Base-by-base conservation (phyloP, 2,888 invertebrate genomes). In the Acronicta alni region DNA sequence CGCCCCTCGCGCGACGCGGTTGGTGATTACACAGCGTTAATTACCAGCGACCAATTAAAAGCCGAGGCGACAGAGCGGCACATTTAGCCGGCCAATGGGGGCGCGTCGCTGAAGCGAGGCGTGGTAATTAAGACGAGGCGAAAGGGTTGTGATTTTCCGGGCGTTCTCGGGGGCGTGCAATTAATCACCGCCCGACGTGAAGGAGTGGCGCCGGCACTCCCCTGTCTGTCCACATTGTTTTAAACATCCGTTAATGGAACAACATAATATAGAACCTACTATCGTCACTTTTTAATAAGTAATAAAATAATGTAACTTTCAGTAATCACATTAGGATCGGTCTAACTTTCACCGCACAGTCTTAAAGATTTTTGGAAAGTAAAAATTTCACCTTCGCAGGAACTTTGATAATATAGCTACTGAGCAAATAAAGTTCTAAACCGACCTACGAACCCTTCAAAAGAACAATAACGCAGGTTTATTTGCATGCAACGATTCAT, bases 71-170 rank as follows among this genome's bases (percentile, higher is more conserved):
- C 84, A 84, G 79, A 81, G 85, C 86, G 84, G 80, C 79, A 81
- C 81, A 60, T 57, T 51, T 49, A 32, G 53, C 67, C 82, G 80
- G 76, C 94, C 93, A 93, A 92, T 93, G 73, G 86, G 82, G 80
- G 81, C 72, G 81, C 89, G 82, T 74, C 82, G 78, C 92, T 91
- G 90, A 90, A 90, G 84, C 89, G 80, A 90, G 93, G 91, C 92
- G 94, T 91, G 91, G 93, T 94, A 94, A 94, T 94, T 94, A 94
- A 92, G 87, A 92, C 85, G 70, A 74, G 30, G 79, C 86, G 85
- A 92, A 94, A 93, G 94, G 94, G 94, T 94, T 93, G 91, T 81
- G 89, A 90, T 93, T 93, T 92, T 87, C 93, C 92, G 89, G 89
- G 89, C 90, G 89, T 87, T 75, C 76, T 75, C 66, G 77, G 77